These are phyloP conservation scores for Tor tambroides DNA, from an alignment of 2,113 vertebrate genomes.

Conservation along the genomic window DNA sequence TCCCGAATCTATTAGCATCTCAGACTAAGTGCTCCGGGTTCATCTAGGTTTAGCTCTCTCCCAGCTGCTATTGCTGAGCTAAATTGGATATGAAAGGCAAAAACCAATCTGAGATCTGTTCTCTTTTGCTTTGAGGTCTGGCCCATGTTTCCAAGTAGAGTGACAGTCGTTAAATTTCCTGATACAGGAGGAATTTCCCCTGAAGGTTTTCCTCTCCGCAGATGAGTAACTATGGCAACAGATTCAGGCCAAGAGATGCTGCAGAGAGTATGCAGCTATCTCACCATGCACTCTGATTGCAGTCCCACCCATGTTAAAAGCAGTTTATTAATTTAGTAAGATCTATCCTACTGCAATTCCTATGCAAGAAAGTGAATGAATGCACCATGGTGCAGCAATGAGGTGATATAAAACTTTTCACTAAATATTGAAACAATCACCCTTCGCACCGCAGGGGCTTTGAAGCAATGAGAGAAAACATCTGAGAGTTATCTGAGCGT, in stretches of 20 bases:
- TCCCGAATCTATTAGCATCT: neutral
- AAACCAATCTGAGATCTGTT: neutral
- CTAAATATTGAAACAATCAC: conserved; percentile 31
- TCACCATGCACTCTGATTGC: neutral
- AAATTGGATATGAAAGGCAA: conserved; percentile 8
- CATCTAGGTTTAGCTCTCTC: neutral
- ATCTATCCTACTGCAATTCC: neutral
- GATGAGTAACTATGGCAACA: conserved; percentile 45
- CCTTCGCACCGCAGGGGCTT: neutral
- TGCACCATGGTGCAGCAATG: neutral
- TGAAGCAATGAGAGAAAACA: neutral
- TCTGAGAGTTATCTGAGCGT: neutral
- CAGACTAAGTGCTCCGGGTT: neutral
- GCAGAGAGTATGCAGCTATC: conserved; percentile 1
- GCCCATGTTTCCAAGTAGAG: neutral
- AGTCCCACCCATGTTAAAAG: conserved; percentile 6
- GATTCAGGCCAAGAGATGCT: neutral
- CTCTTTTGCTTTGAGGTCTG: conserved; percentile 4
- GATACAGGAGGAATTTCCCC: conserved; percentile 32
- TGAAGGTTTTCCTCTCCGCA: neutral
- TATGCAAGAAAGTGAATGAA: neutral
- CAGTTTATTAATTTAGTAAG: neutral
- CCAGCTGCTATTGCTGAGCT: neutral
- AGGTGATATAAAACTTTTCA: neutral
- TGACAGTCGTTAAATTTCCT: conserved; percentile 39